Evolutionary conservation across 2,797 vertebrate species (phyloP).

Genomic region (Argya squamiceps): DNA sequence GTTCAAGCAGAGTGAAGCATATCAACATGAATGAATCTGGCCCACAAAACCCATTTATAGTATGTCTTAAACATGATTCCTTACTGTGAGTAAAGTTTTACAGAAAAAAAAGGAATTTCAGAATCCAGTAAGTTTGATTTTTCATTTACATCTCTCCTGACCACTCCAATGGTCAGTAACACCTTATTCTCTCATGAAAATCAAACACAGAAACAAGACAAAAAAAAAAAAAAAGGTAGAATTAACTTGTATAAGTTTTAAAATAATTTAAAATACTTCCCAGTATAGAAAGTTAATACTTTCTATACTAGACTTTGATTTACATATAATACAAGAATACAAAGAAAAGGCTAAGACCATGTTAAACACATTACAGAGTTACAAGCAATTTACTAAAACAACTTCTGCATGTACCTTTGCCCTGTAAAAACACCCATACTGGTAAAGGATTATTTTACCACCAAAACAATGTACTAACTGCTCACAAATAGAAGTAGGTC

Average conservation of each 20-base stretch:
- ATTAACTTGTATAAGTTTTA: neutral
- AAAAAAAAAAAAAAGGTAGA: neutral
- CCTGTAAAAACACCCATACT: neutral
- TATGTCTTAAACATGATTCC: neutral
- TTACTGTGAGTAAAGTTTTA: neutral
- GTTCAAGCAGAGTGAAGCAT: neutral
- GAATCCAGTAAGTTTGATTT: neutral
- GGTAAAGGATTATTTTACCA: neutral
- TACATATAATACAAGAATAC: neutral
- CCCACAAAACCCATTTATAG: neutral
- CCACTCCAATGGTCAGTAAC: neutral
- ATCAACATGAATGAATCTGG: neutral
- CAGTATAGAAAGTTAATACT: neutral
- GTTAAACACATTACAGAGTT: neutral
- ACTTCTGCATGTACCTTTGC: neutral
- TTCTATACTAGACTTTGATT: neutral
- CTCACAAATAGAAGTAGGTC: slow-evolving; percentile 69
- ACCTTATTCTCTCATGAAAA: neutral
- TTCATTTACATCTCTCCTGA: neutral
- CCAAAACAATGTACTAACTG: slow-evolving; percentile 11
- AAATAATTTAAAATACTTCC: too few relatives aligned
- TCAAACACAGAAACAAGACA: neutral
- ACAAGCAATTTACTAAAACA: neutral
- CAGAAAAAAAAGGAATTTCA: neutral
- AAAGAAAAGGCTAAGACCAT: neutral